These are phyloP conservation scores for Madoqua kirkii DNA, from an alignment of 2,113 vertebrate species.

Conservation along the genomic window DNA sequence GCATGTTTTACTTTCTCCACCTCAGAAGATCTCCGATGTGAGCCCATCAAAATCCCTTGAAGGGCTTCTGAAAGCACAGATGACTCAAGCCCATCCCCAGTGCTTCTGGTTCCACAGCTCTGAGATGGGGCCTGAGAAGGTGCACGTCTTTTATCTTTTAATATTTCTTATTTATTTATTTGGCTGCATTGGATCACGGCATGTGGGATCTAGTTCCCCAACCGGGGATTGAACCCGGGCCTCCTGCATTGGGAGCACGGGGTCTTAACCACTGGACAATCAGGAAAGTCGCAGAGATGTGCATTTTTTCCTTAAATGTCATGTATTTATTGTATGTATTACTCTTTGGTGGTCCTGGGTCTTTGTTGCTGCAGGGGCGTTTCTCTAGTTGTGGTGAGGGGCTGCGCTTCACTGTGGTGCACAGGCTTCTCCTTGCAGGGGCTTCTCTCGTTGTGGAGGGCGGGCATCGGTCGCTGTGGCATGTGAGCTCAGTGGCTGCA, in stretches of 20 bases:
- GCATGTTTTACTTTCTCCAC: not conserved
- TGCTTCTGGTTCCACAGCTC: not conserved
- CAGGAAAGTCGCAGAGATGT: not conserved
- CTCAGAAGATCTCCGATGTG: not conserved
- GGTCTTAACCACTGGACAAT: not conserved
- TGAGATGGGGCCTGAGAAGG: not conserved
- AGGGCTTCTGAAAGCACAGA: not conserved
- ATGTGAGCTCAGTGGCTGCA: not conserved
- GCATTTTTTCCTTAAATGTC: not conserved
- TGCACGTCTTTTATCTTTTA: not conserved
- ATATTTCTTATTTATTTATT: not conserved
- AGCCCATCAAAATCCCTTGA: not conserved
- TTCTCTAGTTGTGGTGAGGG: not conserved
- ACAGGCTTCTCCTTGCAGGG: not conserved
- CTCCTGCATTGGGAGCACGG: not conserved
- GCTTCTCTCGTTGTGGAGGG: not conserved
- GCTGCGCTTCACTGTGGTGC: not conserved
- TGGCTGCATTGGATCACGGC: not conserved
- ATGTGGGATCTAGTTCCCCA: not conserved
- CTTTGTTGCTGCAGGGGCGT: not conserved
- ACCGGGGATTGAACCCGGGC: fast-evolving
- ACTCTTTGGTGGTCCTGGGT: not conserved
- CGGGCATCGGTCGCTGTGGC: not conserved
- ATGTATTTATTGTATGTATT: not conserved
- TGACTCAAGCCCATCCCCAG: not conserved